These are phyloP conservation scores for Acronicta leporina DNA, from an alignment of 2,888 invertebrate species.

Conservation along the genomic window DNA sequence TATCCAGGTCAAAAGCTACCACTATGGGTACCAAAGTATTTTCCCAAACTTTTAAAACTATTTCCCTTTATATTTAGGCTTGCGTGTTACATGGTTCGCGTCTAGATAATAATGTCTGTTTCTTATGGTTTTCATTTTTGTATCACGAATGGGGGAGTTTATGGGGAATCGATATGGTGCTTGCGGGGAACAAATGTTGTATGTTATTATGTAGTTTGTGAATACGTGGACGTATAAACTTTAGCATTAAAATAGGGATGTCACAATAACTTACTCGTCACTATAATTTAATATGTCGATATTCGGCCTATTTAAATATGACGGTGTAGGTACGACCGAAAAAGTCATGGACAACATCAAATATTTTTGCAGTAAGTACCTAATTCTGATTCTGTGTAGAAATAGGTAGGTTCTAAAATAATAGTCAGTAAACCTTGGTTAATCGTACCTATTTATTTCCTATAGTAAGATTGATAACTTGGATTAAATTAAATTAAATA, in stretches of 20 bases:
- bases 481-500: too few relatives aligned
- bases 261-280: not conserved
- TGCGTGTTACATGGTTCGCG: constrained; percentile 43
- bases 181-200: constrained; percentile 8
- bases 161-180: constrained; percentile 43
- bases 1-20: constrained; percentile 17
- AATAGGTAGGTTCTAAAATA: too few relatives aligned
- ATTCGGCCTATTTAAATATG: too few relatives aligned
- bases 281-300: too few relatives aligned
- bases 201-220: constrained; percentile 4
- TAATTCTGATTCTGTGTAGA: too few relatives aligned
- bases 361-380: too few relatives aligned
- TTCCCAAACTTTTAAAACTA: constrained; percentile 33
- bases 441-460: too few relatives aligned
- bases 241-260: not conserved
- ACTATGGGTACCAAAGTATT: constrained; percentile 15
- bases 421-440: too few relatives aligned
- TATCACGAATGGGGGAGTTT: constrained; percentile 47
- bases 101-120: constrained; percentile 52
- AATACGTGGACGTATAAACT: not conserved
- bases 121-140: constrained; percentile 54
- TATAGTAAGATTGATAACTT: too few relatives aligned
- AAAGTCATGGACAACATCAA: too few relatives aligned
- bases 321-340: too few relatives aligned
- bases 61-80: constrained; percentile 30